Percentiles rank a stretch among this genome's conserved stretches.
phyloP scores from a whole-genome alignment of 1,140 invertebrate genomes.

The Aleiodes sp. region DNA sequence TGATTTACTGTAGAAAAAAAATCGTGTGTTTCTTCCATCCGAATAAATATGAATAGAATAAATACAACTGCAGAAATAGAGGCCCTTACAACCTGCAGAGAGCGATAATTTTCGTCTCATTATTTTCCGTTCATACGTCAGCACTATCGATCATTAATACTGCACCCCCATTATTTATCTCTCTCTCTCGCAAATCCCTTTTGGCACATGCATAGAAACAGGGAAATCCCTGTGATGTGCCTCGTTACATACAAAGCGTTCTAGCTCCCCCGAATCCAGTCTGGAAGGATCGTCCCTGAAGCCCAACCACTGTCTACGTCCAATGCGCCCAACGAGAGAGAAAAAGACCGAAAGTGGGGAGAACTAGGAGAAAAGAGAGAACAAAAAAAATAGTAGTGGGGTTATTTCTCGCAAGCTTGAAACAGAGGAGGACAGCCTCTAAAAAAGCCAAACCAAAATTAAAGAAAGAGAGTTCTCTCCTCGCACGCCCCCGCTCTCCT shows the following conservation, averaged over 20 bases:
- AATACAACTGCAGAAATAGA: too few species aligned
- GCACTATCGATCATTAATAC: conserved; percentile 22
- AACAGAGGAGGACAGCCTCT: conserved; percentile 31
- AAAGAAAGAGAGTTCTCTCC: conserved; percentile 24
- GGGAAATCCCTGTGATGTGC: conserved; percentile 24
- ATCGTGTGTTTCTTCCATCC: too few species aligned
- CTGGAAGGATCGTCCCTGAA: conserved; percentile 59
- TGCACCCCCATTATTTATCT: not conserved
- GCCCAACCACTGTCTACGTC: conserved; percentile 36
- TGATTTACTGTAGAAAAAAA: too few species aligned
- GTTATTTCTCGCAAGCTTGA: conserved; percentile 20
- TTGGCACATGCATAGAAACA: not conserved
- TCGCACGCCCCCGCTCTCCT: conserved; percentile 35
- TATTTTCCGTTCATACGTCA: conserved; percentile 13
- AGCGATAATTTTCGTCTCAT: conserved; percentile 2
- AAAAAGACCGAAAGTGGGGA: conserved; percentile 12
- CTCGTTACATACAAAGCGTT: not conserved
- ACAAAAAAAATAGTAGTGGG: conserved; percentile 15
- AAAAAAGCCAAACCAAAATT: conserved; percentile 29
- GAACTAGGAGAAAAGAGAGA: not conserved
- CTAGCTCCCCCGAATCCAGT: conserved; percentile 38
- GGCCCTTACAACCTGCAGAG: too few species aligned
- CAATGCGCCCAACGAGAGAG: not conserved
- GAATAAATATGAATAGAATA: too few species aligned
- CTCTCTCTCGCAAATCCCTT: not conserved